Evolutionary conservation across 2,797 vertebrate species (phyloP), one percentile per base, ranked within the genome.

Genomic region (Astyanax mexicanus): DNA sequence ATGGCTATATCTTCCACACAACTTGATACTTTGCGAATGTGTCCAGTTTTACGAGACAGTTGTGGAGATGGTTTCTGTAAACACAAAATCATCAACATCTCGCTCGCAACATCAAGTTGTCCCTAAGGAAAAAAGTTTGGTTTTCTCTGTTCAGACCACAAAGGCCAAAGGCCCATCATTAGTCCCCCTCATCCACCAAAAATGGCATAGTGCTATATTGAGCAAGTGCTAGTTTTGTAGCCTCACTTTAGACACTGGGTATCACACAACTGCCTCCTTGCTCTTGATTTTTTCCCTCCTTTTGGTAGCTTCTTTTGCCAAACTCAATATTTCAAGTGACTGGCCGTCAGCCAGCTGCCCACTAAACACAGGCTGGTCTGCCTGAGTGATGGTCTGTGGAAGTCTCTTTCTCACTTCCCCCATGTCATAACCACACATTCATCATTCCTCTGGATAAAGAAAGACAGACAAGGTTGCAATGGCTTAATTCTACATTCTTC

Each of bases 321-420:
- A 51, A 88, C 81, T 88, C 83, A 78, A 86, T 89, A 84, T 77
- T 85, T 89, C 86, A 88, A 71, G 67, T 19, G 6, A 54, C 72
- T 86, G 88, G 85, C 80, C 25, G 79, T 67, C 79, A 77, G 83
- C 86, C 86, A 89, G 81, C 77, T 85, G 80, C 85, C 86, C 82
- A 74, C 86, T 88, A 89, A 90, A 89, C 84, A 88, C 84, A 84
- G 79, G 77, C 82, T 81, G 75, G 79, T 83, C 77, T 38, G 77
- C 78, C 81, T 69, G 78, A 81, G 81, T 72, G 55, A 83, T 77
- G 77, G 76, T 78, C 75, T 54, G 44, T 64, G 72, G 79, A 88
- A 85, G 72, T 57, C 78, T 78, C 51, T 79, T 82, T 74, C 75
- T 60, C 66, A 80, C 70, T 19, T 82, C 73, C 85, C 57, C 65